phyloP scores from a whole-genome alignment of 2,888 invertebrate species.

The Calliphora vomitoria region DNA sequence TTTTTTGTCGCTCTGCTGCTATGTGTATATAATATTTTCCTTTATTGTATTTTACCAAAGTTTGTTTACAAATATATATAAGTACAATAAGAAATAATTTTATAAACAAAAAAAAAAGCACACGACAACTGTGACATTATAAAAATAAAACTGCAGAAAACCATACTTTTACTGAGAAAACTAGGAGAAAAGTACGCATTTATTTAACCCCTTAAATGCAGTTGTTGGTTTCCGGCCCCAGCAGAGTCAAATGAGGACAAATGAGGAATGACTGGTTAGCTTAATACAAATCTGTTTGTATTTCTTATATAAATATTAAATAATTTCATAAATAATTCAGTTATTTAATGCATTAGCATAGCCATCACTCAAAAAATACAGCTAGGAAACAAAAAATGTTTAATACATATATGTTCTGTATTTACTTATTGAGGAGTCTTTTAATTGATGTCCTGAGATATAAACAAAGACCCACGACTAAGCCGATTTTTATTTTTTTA shows the following conservation, averaged over 20 bases:
- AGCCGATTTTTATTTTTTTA: too few relatives aligned
- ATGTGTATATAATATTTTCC: neutral
- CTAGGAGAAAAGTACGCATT: neutral
- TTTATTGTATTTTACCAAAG: constrained; percentile 48
- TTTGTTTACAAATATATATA: constrained; percentile 43
- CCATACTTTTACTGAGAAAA: neutral
- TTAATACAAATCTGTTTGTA: too few relatives aligned
- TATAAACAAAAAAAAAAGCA: constrained; percentile 4
- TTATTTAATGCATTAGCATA: too few relatives aligned
- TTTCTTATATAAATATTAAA: too few relatives aligned
- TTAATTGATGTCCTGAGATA: too few relatives aligned
- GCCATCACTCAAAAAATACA: too few relatives aligned
- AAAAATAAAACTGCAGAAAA: constrained; percentile 29
- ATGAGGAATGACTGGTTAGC: too few relatives aligned
- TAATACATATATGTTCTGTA: too few relatives aligned
- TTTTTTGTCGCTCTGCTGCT: constrained; percentile 41
- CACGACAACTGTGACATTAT: constrained; percentile 35
- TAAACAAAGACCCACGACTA: too few relatives aligned
- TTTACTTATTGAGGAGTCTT: too few relatives aligned
- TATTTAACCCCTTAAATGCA: neutral
- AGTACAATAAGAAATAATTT: constrained; percentile 35
- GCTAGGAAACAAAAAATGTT: too few relatives aligned
- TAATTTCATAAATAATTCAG: too few relatives aligned
- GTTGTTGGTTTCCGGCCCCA: neutral
- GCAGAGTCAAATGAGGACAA: constrained; percentile 3